Base-by-base conservation (phyloP, 2,113 vertebrate species). In the Archocentrus centrarchus region DNA sequence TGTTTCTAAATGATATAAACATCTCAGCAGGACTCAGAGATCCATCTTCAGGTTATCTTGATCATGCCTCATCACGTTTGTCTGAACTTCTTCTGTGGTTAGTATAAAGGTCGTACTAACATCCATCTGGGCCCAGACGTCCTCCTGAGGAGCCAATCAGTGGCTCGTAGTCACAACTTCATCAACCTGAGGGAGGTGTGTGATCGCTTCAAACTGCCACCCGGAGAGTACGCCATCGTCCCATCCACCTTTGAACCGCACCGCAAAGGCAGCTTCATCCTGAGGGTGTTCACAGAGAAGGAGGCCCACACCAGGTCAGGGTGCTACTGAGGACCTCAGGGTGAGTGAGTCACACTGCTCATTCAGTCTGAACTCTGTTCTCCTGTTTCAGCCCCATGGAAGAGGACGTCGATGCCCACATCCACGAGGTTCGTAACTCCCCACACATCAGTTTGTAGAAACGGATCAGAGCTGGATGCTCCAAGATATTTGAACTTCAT, bases 201-300 rank as follows among this genome's bases (percentile, higher is more conserved):
- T 0, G 60, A 86, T 8, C 94, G 95, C 0, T 79, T 95, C 62
- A 95, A 80, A 3, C 86, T 98, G 59, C 94, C 96, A 0, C 93
- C 82, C 0, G 97, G 97, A 18, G 95, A 96, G 7, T 97, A 97
- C 17, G 85, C 95, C 80, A 90, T 97, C 15, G 90, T 97, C 50
- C 97, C 97, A 0, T 97, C 96, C 62, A 97, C 97, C 11, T 97
- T 97, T 0, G 90, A 97, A 60, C 96, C 97, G 27, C 96, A 96
- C 78, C 92, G 93, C 91, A 94, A 95, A 0, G 96, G 97, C 10
- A 95, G 95, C 80, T 97, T 97, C 86, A 88, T 96, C 79, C 91
- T 98, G 18, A 82, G 96, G 7, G 93, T 98, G 75, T 98, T 97
- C 90, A 95, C 96, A 0, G 96, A 97, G 91, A 97, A 97, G 62